A percentile compares a stretch with the other conserved stretches of the same genome.
phyloP scores from a whole-genome alignment of 2,113 vertebrate genomes.

The Pygoscelis adeliae region DNA sequence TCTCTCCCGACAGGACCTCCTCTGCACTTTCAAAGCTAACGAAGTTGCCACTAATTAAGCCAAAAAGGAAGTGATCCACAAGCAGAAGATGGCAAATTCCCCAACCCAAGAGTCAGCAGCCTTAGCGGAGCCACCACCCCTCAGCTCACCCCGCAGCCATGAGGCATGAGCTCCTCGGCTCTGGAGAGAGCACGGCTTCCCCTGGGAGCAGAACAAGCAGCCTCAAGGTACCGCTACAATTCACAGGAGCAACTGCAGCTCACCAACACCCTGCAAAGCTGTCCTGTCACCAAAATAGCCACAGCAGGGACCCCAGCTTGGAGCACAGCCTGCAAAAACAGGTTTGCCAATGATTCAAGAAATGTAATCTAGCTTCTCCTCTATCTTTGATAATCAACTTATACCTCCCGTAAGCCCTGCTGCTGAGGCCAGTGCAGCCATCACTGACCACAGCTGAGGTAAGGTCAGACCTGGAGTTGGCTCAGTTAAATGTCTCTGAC shows the following conservation, averaged over 20 bases:
- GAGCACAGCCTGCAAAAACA: not conserved
- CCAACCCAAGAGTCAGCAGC: too few relatives aligned
- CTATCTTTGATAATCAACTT: not conserved
- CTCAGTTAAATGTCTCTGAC: not conserved
- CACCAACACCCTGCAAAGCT: not conserved
- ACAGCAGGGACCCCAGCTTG: too few relatives aligned
- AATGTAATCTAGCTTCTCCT: not conserved
- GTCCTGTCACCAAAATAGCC: not conserved
- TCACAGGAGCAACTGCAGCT: not conserved
- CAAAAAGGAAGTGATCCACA: not conserved
- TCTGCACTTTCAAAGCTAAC: not conserved
- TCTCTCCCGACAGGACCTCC: not conserved
- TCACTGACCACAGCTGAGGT: not conserved
- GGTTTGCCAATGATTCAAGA: not conserved
- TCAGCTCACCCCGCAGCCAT: not conserved
- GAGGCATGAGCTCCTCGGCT: fast-evolving
- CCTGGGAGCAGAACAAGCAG: not conserved
- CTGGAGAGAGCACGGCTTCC: not conserved
- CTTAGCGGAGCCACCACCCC: not conserved
- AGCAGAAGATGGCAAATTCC: not conserved
- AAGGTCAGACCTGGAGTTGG: not conserved
- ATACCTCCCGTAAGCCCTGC: not conserved
- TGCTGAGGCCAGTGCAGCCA: fast-evolving
- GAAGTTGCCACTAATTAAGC: not conserved
- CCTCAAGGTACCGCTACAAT: fast-evolving